A percentile compares a stretch with the other conserved stretches of the same genome.
Conservation (phyloP, 1,140 invertebrate genomes). For the Drosophila pruinosa region DNA sequence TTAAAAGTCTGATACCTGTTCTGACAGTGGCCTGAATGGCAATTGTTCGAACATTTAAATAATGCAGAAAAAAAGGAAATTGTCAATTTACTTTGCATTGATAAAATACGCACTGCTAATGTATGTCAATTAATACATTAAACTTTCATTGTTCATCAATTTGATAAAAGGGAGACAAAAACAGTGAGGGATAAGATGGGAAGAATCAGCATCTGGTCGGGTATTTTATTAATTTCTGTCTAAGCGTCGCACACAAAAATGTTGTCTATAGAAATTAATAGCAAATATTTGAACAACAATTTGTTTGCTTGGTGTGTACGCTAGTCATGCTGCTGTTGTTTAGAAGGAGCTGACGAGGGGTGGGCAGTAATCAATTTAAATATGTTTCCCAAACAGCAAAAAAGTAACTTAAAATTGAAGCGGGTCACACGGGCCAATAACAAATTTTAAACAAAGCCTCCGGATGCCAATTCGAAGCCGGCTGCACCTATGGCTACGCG, state of each 20-base stretch:
- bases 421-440: constrained; percentile 40
- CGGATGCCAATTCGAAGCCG: constrained; percentile 29
- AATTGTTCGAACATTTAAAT: constrained; percentile 29
- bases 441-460: constrained; percentile 65
- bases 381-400: constrained; percentile 39
- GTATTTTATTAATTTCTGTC: constrained; percentile 31
- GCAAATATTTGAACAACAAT: constrained; percentile 76
- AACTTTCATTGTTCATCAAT: constrained; percentile 60
- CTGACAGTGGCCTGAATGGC: constrained; percentile 14
- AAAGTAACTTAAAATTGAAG: constrained; percentile 6
- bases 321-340: not conserved
- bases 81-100: constrained; percentile 61
- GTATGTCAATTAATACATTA: constrained; percentile 75
- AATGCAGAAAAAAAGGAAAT: constrained; percentile 58
- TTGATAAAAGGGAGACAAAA: not conserved
- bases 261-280: constrained; percentile 75
- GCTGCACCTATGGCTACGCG: constrained; percentile 58
- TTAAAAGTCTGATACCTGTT: constrained; percentile 22
- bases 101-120: constrained; percentile 46
- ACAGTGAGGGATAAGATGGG: not conserved
- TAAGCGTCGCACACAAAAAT: constrained; percentile 41
- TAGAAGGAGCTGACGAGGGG: not conserved
- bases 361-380: constrained; percentile 69
- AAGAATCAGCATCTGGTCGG: not conserved
- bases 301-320: constrained; percentile 56